Conservation (phyloP, 2,113 vertebrate genomes). For the Rhabdornis inornatus region DNA sequence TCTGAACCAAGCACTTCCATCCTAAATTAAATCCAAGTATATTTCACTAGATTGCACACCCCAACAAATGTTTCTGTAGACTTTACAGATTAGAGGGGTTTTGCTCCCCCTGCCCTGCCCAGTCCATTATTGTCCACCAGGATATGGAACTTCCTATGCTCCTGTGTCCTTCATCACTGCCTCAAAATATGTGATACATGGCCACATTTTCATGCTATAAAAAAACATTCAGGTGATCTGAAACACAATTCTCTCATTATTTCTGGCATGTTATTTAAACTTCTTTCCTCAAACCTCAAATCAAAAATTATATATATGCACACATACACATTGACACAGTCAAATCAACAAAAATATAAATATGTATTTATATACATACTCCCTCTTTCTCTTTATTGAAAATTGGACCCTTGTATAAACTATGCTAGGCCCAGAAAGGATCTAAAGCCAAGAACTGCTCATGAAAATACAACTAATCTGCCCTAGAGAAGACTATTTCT, state of each 20-base stretch:
- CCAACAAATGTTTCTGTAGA: not conserved
- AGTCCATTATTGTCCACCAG: not conserved
- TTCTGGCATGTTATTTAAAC: not conserved
- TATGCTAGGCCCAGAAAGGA: not conserved
- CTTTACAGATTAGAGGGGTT: not conserved
- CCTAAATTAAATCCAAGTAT: not conserved
- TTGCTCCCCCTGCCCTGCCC: not conserved
- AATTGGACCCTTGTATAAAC: not conserved
- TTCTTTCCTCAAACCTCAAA: not conserved
- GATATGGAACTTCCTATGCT: not conserved
- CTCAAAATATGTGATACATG: not conserved
- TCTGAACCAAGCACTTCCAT: not conserved
- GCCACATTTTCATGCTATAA: not conserved
- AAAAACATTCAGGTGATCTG: not conserved
- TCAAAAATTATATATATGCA: not conserved
- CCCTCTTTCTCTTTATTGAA: not conserved
- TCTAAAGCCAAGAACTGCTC: not conserved
- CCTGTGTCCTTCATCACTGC: accelerated
- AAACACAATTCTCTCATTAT: not conserved
- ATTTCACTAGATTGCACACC: not conserved
- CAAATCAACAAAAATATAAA: not conserved
- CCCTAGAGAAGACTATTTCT: not conserved
- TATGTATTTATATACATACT: not conserved
- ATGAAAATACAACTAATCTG: not conserved
- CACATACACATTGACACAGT: not conserved